Base-by-base conservation (phyloP, 2,888 invertebrate species). In the Pammene fasciana region DNA sequence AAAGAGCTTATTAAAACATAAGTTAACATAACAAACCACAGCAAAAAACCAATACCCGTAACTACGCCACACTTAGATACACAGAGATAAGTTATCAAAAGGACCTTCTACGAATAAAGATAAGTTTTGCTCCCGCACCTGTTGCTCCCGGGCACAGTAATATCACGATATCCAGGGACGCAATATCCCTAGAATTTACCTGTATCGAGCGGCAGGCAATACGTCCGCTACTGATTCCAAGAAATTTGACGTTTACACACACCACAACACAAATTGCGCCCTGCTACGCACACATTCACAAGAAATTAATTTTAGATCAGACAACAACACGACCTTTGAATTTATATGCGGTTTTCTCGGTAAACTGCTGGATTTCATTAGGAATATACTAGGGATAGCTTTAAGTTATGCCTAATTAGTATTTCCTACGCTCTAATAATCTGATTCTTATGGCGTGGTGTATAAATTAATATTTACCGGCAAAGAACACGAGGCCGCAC, bases 171-270 rank as follows among this genome's bases (percentile, higher is more conserved):
- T 68, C 72, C 71, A 55, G 72, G 67, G 67, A 70, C 46, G 65
- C 66, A 50, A 54, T 11, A 54, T 72, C 74, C 75, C 71, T 70
- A 71, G 71, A 79, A 73, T 82, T 82, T 84, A 86, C 84, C 86
- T 86, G 83, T 86, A 87, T 88, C 75, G 86, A 88, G 78, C 87
- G 85, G 75, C 74, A 72, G 85, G 75, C 74, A 72, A 68, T 74
- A 71, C 66, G 79, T 79, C 78, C 78, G 76, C 77, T 82, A 83
- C 84, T 73, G 84, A 80, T 91, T 91, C 90, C 82, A 70, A 85
- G 90, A 90, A 91, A 80, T 89, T 81, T 83, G 85, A 86, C 86
- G 81, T 86, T 79, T 81, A 88, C 82, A 79, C 83, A 85, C 82
- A 82, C 80, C 71, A 78, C 71, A 73, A 52, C 62, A 68, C 61